A percentile compares a stretch with the other conserved stretches of the same genome.
Conservation (phyloP, 2,888 invertebrate genomes). For the Stenodema calcarata region DNA sequence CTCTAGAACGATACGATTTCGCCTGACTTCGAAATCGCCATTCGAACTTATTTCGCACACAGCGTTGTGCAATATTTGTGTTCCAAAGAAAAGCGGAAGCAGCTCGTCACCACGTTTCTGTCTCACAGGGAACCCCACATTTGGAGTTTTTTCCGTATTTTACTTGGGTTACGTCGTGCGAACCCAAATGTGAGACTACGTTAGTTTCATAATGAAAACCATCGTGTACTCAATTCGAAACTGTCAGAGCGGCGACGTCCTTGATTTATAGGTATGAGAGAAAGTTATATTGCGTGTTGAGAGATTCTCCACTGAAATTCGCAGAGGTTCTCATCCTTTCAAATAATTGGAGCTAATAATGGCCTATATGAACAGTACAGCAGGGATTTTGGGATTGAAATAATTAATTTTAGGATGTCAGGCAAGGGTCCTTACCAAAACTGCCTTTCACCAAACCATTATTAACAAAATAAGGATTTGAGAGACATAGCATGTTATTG, state of each 20-base stretch:
- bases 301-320: too few species aligned
- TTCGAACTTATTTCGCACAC: background rate
- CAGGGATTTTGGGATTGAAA: too few species aligned
- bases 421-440: too few species aligned
- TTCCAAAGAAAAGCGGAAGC: background rate
- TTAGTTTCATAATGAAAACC: background rate
- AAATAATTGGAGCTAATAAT: too few species aligned
- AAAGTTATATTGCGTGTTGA: too few species aligned
- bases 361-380: too few species aligned
- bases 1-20: background rate
- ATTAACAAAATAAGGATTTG: too few species aligned
- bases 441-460: too few species aligned
- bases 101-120: background rate
- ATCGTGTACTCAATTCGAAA: background rate
- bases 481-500: too few species aligned
- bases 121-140: background rate
- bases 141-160: background rate
- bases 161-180: conserved; percentile 1
- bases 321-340: too few species aligned
- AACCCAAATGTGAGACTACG: background rate
- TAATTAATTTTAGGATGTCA: too few species aligned
- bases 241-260: background rate
- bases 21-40: background rate
- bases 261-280: background rate
- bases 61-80: background rate